Evolutionary conservation across 2,113 vertebrate genomes (phyloP).

Genomic region (Spilogale gracilis): DNA sequence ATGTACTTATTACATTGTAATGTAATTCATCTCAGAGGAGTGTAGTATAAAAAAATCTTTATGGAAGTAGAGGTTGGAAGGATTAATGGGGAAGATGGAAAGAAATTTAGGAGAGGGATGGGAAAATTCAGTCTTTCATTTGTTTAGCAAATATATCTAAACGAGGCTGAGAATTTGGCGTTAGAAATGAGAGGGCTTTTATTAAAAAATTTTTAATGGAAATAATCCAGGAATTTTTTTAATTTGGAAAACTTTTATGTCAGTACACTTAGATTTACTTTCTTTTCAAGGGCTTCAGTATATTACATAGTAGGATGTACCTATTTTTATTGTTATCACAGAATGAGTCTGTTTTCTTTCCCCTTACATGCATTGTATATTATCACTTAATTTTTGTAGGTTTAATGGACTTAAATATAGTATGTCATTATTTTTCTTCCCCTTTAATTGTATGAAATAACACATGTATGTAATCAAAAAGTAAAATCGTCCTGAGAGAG

Average conservation of each 20-base stretch:
- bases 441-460: slow-evolving; percentile 34
- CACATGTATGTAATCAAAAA: not conserved
- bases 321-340: slow-evolving; percentile 13
- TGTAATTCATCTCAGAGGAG: slow-evolving; percentile 13
- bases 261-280: not conserved
- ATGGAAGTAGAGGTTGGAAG: slow-evolving; percentile 37
- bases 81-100: slow-evolving; percentile 39
- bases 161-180: slow-evolving; percentile 30
- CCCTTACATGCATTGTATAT: not conserved
- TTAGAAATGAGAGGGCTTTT: slow-evolving; percentile 4
- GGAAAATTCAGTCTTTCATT: slow-evolving; percentile 32
- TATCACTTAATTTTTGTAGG: slow-evolving; percentile 26
- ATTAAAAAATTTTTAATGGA: slow-evolving; percentile 7
- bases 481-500: not conserved
- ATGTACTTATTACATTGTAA: not conserved
- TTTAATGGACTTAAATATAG: not conserved
- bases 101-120: slow-evolving; percentile 44
- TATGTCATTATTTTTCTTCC: not conserved
- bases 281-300: slow-evolving; percentile 3
- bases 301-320: not conserved
- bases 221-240: slow-evolving; percentile 51
- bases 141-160: slow-evolving; percentile 50
- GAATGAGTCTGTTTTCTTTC: not conserved
- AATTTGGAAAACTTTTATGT: slow-evolving; percentile 23
- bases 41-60: slow-evolving; percentile 30